Percentiles rank a stretch among this genome's conserved stretches.
Evolutionary conservation across 2,888 invertebrate species (phyloP).

Genomic region (Mylabris sibirica): DNA sequence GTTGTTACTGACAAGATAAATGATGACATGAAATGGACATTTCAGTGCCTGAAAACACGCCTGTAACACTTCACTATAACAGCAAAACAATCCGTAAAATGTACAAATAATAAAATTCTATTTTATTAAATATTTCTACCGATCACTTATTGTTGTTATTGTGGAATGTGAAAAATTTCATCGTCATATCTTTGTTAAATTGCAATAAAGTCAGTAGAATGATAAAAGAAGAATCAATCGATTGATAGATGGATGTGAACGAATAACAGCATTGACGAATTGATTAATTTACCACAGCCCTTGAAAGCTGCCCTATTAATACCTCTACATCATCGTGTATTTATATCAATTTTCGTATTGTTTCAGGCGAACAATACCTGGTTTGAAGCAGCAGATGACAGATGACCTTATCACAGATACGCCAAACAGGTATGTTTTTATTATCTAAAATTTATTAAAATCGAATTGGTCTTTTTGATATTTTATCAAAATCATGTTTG

Average conservation of each 20-base stretch:
- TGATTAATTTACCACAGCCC: neutral
- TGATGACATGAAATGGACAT: neutral
- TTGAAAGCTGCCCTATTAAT: neutral
- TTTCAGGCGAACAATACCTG: conserved; percentile 52
- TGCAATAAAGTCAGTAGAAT: neutral
- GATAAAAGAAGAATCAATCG: neutral
- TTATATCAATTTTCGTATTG: conserved; percentile 23
- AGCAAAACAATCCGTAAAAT: neutral
- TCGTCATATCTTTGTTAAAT: neutral
- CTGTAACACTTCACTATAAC: neutral
- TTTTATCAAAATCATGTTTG: neutral
- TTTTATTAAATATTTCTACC: neutral
- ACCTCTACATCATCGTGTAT: neutral
- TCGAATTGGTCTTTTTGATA: neutral
- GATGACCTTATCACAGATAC: conserved; percentile 53
- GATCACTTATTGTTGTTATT: neutral
- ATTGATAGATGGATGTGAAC: neutral
- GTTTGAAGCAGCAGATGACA: conserved; percentile 49
- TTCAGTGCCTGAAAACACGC: neutral
- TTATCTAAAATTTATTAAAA: neutral
- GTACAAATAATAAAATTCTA: neutral
- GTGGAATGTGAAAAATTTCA: neutral
- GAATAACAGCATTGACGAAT: neutral
- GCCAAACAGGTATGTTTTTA: conserved; percentile 51
- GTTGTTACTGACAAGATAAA: conserved; percentile 6